Evolutionary conservation across 2,113 vertebrate genomes (phyloP), one percentile per base, ranked within the genome.

Genomic region (Ariopsis seemanni): DNA sequence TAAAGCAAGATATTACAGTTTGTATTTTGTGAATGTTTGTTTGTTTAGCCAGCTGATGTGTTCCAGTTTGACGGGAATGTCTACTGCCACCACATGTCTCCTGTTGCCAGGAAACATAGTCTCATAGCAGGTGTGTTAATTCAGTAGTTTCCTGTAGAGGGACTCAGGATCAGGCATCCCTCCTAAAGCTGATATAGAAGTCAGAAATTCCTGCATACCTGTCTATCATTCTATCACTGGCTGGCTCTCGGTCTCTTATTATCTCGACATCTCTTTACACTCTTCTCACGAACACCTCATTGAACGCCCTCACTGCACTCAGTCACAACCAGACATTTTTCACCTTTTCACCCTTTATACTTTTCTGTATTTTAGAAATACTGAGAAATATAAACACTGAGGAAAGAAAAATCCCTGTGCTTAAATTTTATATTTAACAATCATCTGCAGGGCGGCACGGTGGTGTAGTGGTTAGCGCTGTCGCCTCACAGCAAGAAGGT

Each of bases 41-140:
- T 52, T 94, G 85, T 79, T 85, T 89, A 98, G 97, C 94, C 94
- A 85, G 98, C 97, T 80, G 98, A 99, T 90, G 88, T 94, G 63
- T 99, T 99, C 95, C 92, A 95, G 90, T 99, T 99, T 94, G 97
- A 99, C 71, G 97, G 92, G 83, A 97, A 96, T 52, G 94, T 99
- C 88, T 99, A 99, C 91, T 96, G 96, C 91, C 98, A 99, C 92
- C 98, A 99, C 89, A 96, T 98, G 95, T 99, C 98, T 90, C 96
- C 97, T 86, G 88, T 97, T 58, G 97, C 98, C 90, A 97, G 95
- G 89, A 97, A 97, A 79, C 98, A 99, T 93, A 97, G 96, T 92
- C 96, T 99, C 88, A 94, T 99, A 92, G 98, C 98, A 97, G 98
- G 97, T 99, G 91, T 82, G 95, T 90, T 79, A 7, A 42, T 67